Evolutionary conservation across 23 tunicate species (phyloP), one percentile per base, ranked within the genome.

Genomic region (Ciona savignyi): DNA sequence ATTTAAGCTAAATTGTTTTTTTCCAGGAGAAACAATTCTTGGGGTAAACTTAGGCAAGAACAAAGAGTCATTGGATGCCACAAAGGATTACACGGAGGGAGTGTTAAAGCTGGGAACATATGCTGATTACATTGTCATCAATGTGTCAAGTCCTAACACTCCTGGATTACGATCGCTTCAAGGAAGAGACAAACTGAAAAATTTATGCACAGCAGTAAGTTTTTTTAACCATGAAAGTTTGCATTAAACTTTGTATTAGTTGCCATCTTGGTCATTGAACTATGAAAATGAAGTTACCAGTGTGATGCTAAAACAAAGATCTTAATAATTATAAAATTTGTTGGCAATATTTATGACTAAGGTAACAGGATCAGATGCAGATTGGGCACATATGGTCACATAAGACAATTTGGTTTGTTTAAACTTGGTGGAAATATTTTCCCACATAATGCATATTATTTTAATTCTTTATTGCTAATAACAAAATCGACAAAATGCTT

Each of bases 81-180:
- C 51, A 22, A 75, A 75, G 4, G 97, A 90, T 79, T 90, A 90
- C 70, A 73, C 70, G 28, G 34, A 33, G 6, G 97, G 97, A 3
- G 77, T 90, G 9, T 31, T 31, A 74, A 31, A 60, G 19, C 82
- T 90, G 3, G 97, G 97, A 0, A 25, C 27, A 27, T 90, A 33
- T 69, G 85, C 90, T 26, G 89, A 90, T 70, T 90, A 90, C 42
- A 70, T 90, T 66, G 97, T 90, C 66, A 75, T 90, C 28, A 90
- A 90, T 90, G 81, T 90, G n/a, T 90, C 97, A 22, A 90, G 97
- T 56, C 97, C 97, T 23, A 90, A 90, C 77, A 90, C 97, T 34
- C 82, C 86, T 23, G 97, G 97, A 25, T 69, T 90, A 27, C 48
- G 97, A 74, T 75, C 83, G 30, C 72, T 90, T 6, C 97, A 90